Base-by-base conservation (phyloP, 2,888 invertebrate genomes). In the Limnephilus auricula region DNA sequence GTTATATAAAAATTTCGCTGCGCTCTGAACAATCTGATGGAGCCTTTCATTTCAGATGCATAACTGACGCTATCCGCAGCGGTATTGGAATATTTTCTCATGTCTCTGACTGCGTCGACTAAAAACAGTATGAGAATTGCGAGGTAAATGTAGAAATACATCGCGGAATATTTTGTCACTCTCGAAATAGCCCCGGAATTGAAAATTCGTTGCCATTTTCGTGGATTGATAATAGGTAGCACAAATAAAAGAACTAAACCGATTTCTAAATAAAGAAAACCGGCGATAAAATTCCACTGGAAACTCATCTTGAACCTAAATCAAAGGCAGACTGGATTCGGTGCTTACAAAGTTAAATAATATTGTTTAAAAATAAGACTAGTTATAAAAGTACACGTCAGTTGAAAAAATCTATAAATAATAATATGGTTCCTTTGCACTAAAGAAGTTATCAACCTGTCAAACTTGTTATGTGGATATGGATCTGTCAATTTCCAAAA, bases 1-100 rank as follows among this genome's bases (percentile, higher is more conserved):
- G 97, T 97, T 91, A 98, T 98, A 94, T 98, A 98, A 94, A 98
- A 97, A 94, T 98, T 98, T 93, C 98, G 96, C 94, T 98, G 98
- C 2, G 98, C 97, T 93, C 98, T 95, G 94, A 98, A 98, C 90
- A 98, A 95, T 93, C 97, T 97, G 94, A 98, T 97, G 94, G 96
- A 97, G 0, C 96, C 95, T 94, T 97, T 97, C 95, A 97, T 96
- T 94, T 97, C 97, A 88, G 96, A 96, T 87, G 97, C 95, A 10
- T 97, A 94, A 93, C 97, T 95, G 1, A 94, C 93, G 93, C 95
- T 95, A 18, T 94, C 94, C 1, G 94, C 93, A 4, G 95, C 95
- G 5, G 95, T 94, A 94, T 96, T 94, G 0, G 97, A 96, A 94
- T 98, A 98, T 94, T 97, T 97, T 88, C 96, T 95, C 95, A 97